These are phyloP conservation scores for Nannospalax galili DNA, from an alignment of 2,113 vertebrate genomes.

Conservation along the genomic window DNA sequence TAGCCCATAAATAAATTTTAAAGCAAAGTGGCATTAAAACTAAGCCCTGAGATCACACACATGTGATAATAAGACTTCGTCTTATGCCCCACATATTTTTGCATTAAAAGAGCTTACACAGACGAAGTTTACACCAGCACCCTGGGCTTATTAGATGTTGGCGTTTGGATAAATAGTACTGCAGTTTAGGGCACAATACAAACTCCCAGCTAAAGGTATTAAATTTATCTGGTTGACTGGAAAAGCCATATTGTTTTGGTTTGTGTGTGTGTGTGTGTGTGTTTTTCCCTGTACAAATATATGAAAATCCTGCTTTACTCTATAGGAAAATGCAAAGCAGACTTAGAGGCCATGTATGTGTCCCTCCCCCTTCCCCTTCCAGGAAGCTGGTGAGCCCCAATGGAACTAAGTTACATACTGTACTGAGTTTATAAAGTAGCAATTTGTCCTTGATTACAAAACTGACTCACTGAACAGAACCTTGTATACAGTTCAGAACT, in stretches of 20 bases:
- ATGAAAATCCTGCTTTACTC: slow-evolving; percentile 35
- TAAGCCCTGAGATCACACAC: neutral
- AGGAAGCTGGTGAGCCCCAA: slow-evolving; percentile 11
- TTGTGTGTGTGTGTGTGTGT: too few species aligned
- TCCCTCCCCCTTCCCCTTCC: neutral
- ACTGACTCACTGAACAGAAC: slow-evolving; percentile 51
- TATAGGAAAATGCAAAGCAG: slow-evolving; percentile 45
- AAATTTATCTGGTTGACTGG: neutral
- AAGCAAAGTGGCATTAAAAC: slow-evolving; percentile 7
- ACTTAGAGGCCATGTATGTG: neutral
- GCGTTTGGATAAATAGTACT: neutral
- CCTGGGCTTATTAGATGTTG: slow-evolving; percentile 4
- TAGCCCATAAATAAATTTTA: neutral
- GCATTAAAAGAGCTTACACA: neutral
- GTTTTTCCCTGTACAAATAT: slow-evolving; percentile 42
- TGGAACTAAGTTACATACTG: neutral
- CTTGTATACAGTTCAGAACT: slow-evolving; percentile 30
- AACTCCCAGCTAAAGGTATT: neutral
- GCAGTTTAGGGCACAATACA: neutral
- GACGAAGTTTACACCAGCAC: neutral
- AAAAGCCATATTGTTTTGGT: slow-evolving; percentile 16
- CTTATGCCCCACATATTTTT: neutral
- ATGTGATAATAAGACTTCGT: neutral
- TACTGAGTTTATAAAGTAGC: slow-evolving; percentile 14
- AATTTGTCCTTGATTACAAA: slow-evolving; percentile 48